phyloP scores from a whole-genome alignment of 2,888 invertebrate genomes.

The Bellardia pandia region DNA sequence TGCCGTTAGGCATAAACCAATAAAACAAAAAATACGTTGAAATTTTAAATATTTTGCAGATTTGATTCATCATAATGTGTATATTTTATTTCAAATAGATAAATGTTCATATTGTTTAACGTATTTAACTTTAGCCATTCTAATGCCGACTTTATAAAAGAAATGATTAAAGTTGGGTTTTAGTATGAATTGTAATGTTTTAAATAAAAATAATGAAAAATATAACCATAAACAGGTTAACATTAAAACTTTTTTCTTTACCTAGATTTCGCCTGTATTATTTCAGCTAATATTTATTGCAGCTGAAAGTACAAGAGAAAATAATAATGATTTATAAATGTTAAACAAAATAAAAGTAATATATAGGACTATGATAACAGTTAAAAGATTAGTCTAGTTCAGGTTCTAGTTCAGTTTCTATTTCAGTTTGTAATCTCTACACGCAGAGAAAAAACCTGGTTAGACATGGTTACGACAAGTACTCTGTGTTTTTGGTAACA shows the following conservation, averaged over 20 bases:
- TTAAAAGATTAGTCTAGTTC: too few species aligned
- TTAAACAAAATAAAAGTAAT: too few species aligned
- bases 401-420: too few species aligned
- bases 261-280: slow-evolving; percentile 5
- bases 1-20: neutral
- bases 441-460: too few species aligned
- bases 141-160: neutral
- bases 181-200: neutral
- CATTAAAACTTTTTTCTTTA: neutral
- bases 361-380: too few species aligned
- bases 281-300: slow-evolving; percentile 6
- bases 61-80: neutral
- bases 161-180: neutral
- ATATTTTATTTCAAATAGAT: neutral
- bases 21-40: neutral
- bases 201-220: neutral
- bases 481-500: too few species aligned
- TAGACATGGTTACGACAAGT: too few species aligned
- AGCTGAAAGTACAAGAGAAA: slow-evolving; percentile 32
- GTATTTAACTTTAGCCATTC: neutral
- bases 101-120: neutral
- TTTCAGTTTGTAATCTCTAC: too few species aligned
- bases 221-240: neutral
- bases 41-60: neutral
- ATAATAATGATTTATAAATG: neutral